Percentiles rank a stretch among this genome's conserved stretches.
These are phyloP conservation scores for Silurus lanzhouensis DNA, from an alignment of 2,797 vertebrate species.

Conservation along the genomic window DNA sequence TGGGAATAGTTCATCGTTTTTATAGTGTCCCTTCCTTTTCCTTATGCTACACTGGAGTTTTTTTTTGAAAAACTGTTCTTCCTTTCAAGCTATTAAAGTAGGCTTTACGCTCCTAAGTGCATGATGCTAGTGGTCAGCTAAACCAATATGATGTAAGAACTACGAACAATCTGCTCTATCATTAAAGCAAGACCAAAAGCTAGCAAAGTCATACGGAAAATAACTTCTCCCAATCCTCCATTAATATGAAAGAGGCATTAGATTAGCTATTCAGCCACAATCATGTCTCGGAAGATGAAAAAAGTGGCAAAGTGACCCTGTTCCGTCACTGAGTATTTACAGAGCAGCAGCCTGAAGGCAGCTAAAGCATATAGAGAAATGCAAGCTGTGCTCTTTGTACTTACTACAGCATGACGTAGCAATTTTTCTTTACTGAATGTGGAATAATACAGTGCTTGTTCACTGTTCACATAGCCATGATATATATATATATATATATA, in stretches of 20 bases:
- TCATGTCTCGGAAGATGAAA: slow-evolving; percentile 36
- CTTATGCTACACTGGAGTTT: too few species aligned
- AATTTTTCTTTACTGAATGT: slow-evolving; percentile 45
- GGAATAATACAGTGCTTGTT: slow-evolving; percentile 22
- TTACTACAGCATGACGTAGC: slow-evolving; percentile 52
- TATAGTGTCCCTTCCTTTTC: not conserved
- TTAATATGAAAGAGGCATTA: slow-evolving; percentile 32
- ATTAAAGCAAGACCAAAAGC: not conserved
- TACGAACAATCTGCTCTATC: not conserved
- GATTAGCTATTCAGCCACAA: slow-evolving; percentile 42
- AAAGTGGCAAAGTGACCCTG: slow-evolving; percentile 62
- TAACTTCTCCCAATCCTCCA: not conserved
- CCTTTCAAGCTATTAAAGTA: not conserved
- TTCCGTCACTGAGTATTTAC: slow-evolving; percentile 69
- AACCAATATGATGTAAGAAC: not conserved
- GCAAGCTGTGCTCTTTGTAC: slow-evolving; percentile 51
- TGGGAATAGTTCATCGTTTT: not conserved
- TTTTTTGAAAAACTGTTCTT: not conserved
- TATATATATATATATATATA: too few species aligned
- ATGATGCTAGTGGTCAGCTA: not conserved
- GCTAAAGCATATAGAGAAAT: slow-evolving; percentile 61
- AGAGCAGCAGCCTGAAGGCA: slow-evolving; percentile 53
- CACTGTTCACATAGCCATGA: not conserved
- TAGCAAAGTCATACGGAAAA: slow-evolving; percentile 6
- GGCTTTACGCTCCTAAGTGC: not conserved